Base-by-base conservation (phyloP, 2,888 invertebrate genomes). In the Lacanobia wlatinum region DNA sequence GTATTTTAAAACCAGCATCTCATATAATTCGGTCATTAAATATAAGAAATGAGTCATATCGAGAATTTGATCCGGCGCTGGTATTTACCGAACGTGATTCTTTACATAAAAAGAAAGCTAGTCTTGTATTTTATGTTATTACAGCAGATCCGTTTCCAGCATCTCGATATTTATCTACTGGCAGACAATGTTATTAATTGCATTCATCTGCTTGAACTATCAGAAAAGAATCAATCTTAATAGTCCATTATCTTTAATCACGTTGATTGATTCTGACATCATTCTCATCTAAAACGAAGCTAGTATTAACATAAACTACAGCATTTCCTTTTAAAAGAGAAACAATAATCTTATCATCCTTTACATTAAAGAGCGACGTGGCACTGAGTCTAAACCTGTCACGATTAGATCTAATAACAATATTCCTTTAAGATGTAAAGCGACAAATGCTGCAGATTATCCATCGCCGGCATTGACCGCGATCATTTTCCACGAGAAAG, bases 401-500 rank as follows among this genome's bases (percentile, higher is more conserved):
- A 70, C 23, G 40, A 52, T 50, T 14, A 34, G 50, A n/a, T 59
- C 55, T 70, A 82, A 82, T 82, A 82, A 70, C 78, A 77, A 78
- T 78, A 82, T 78, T 83, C 84, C 28, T 87, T 16, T 12, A 50
- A 52, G 70, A 80, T 70, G 70, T 68, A 52, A 80, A 66, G 61
- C 84, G 80, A 79, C 81, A 72, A 83, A 83, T 74, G 69, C 59
- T 68, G 56, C 38, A 76, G 75, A 82, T 79, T 71, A 81, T 83
- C 79, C 46, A 48, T 58, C 50, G 68, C 21, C 66, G 79, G 66
- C 80, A 84, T 67, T 83, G 85, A 70, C 85, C 84, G 82, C 77
- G 83, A 86, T 85, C 86, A 87, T 90, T 89, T 89, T 90, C 87
- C 87, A 70, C 90, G 92, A 90, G 94, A 95, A 94, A 94, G 94